A percentile compares a stretch with the other conserved stretches of the same genome.
phyloP scores from a whole-genome alignment of 1,140 invertebrate genomes.

The Camponotus pennsylvanicus region DNA sequence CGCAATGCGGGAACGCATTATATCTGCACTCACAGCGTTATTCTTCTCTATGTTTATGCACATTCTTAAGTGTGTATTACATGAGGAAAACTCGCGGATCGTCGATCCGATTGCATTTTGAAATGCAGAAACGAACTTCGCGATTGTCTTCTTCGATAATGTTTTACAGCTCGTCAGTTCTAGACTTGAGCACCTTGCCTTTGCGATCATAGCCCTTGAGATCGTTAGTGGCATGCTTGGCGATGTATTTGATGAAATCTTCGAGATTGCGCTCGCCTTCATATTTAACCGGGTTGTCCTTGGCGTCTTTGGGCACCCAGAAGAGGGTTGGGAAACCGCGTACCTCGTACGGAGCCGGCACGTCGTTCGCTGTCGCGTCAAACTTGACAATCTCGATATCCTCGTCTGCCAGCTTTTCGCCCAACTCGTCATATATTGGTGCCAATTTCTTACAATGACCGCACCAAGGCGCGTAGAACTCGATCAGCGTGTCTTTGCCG shows the following conservation, averaged over 20 bases:
- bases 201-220: slow-evolving; percentile 95
- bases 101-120: slow-evolving; percentile 26
- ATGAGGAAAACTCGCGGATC: slow-evolving; percentile 43
- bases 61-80: slow-evolving; percentile 24
- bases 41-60: background rate
- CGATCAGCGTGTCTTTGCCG: slow-evolving; percentile 97
- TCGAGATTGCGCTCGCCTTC: slow-evolving; percentile 98
- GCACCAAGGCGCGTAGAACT: slow-evolving; percentile 99
- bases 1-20: background rate
- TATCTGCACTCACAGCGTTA: slow-evolving; percentile 47
- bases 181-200: slow-evolving; percentile 91
- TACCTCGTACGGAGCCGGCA: slow-evolving; percentile 96
- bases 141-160: background rate
- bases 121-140: slow-evolving; percentile 47
- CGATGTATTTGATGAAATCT: slow-evolving; percentile 98
- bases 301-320: slow-evolving; percentile 96
- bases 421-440: slow-evolving; percentile 97
- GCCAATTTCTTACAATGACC: slow-evolving; percentile 99
- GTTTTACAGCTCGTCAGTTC: slow-evolving; percentile 90
- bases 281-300: slow-evolving; percentile 95
- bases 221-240: slow-evolving; percentile 95
- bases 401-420: slow-evolving; percentile 95
- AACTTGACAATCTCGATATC: slow-evolving; percentile 98
- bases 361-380: slow-evolving; percentile 99
- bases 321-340: slow-evolving; percentile 99